Evolutionary conservation across 1,140 invertebrate species (phyloP).

Genomic region (Macrocentrus cingulum): DNA sequence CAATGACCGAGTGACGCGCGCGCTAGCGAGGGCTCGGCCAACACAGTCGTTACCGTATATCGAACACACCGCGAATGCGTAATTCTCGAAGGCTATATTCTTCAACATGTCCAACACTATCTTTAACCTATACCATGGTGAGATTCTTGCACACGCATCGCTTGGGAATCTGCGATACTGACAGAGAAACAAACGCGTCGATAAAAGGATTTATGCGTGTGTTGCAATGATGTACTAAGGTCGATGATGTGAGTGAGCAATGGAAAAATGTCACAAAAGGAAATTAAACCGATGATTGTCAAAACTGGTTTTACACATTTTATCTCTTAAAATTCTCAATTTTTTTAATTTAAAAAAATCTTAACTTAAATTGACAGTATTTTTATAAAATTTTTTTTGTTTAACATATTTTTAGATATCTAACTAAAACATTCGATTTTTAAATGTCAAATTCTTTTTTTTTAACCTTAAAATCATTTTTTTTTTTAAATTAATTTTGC

Average conservation of each 20-base stretch:
- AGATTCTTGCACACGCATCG: not conserved
- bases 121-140: not conserved
- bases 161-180: not conserved
- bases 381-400: too few relatives aligned
- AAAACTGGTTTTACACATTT: not conserved
- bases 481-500: too few relatives aligned
- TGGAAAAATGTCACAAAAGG: slow-evolving; percentile 1
- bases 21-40: not conserved
- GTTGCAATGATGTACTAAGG: slow-evolving; percentile 18
- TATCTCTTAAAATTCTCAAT: not conserved
- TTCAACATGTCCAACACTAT: slow-evolving; percentile 1
- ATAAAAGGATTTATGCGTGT: slow-evolving; percentile 23
- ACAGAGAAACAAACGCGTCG: slow-evolving; percentile 15
- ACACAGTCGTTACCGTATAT: slow-evolving; percentile 12
- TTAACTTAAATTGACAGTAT: too few relatives aligned
- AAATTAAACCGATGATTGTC: slow-evolving; percentile 15
- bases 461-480: too few relatives aligned
- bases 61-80: slow-evolving; percentile 23
- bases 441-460: too few relatives aligned
- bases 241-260: not conserved
- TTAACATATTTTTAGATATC: too few relatives aligned
- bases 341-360: too few relatives aligned
- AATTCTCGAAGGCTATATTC: slow-evolving; percentile 24
- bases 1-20: slow-evolving; percentile 23
- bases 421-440: too few relatives aligned